Base-by-base conservation (phyloP, 2,113 vertebrate genomes). In the Oncorhynchus masou region DNA sequence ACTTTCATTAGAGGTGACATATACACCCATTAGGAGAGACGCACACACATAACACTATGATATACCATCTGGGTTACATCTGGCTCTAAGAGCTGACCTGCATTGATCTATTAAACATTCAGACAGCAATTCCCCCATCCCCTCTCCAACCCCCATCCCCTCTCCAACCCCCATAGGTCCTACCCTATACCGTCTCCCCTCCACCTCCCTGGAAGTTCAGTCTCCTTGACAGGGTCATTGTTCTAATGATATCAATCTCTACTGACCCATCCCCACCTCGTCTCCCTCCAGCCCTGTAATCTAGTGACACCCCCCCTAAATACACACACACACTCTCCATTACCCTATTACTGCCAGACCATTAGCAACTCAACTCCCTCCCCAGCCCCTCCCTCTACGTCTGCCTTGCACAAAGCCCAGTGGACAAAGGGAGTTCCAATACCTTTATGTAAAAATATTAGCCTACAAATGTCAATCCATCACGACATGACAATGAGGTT, bases 91-190 rank as follows among this genome's bases (percentile, higher is more conserved):
- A 75, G 78, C 78, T 87, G 80, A 90, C 86, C 87, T 76, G 73
- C 74, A 88, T 88, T 80, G 89, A 90, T 88, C 88, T 88, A 87
- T 85, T 85, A 78, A 87, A 91, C 81, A 80, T 77, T 74, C 71
- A 84, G 83, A 87, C 81, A 84, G 70, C 54, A 74, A 88, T 80
- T 70, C 74, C 3, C 48, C 69, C n/a, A n/a, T n/a, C n/a, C n/a
- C n/a, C n/a, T n/a, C n/a, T n/a, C n/a, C n/a, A n/a, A n/a, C n/a
- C n/a, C 27, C 60, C 4, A 72, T 68, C 73, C 71, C 74, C 75
- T 60, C 68, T 70, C 75, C 77, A 65, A 51, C 49, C 20, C 68
- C 79, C 76, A 66, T 51, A 64, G 12, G 25, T 24, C 68, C 29
- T 45, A 15, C 69, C 11, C 22, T 64, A 39, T 39, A 69, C 70